Evolutionary conservation across 64 coral and sea anemone species (phyloP), one percentile per base, ranked within the genome.

Genomic region (Exaiptasia diaphana): DNA sequence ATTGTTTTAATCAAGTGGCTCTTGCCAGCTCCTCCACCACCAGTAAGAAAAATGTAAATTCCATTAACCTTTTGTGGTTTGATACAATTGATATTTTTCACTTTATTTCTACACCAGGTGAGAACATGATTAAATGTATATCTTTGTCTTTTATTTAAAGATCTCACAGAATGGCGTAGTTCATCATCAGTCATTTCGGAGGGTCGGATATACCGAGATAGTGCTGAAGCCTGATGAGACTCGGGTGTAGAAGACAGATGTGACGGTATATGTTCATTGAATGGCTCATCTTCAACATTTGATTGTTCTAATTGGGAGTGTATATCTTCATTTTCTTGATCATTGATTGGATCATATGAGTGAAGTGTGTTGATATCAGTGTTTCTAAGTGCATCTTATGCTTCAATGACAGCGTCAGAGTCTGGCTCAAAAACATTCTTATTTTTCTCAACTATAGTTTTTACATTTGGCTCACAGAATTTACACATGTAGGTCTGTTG

Each of bases 311-410:
- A 23, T 60, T 88, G 30, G 24, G 44, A 68, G 41, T 59, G 67
- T 46, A 89, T 27, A 67, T 82, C 52, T 74, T 79, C 52, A 89
- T 85, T 85, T 20, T 85, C 68, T 69, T 84, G 83, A 20, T 87
- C 73, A 87, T 78, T 78, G 9, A 87, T 33, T 25, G 43, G 2
- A 87, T 79, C 76, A 56, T 78, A 76, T 56, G 84, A 76, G 7
- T 68, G 31, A 59, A 70, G 23, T 57, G 38, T 56, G 36, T 13
- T 78, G 53, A 5, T 35, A 54, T 54, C 17, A 54, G 18, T 54
- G 43, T 46, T 6, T 18, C 52, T 54, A 9, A 54, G 17, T 54
- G 52, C 17, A 4, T 54, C 52, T 14, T 20, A 18, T 5, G 50
- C 50, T 54, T 54, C 50, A 54, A 54, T 54, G 14, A 54, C 52